Evolutionary conservation across 2,888 invertebrate genomes (phyloP).

Genomic region (Meteorus cinctellus): DNA sequence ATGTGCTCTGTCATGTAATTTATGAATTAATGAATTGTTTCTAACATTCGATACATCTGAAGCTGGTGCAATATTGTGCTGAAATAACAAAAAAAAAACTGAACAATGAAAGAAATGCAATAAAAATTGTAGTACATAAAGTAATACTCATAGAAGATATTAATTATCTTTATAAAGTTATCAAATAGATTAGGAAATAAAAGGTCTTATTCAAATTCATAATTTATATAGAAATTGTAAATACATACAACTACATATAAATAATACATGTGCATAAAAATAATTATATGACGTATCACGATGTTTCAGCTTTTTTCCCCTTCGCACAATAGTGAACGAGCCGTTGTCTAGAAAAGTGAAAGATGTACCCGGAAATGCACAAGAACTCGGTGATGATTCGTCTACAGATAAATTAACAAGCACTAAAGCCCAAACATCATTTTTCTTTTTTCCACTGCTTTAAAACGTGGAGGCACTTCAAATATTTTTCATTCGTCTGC

Average conservation of each 20-base stretch:
- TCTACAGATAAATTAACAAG: slow-evolving; percentile 9
- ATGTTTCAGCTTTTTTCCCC: slow-evolving; percentile 72
- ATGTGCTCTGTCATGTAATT: slow-evolving; percentile 36
- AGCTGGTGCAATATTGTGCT: slow-evolving; percentile 47
- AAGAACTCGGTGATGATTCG: slow-evolving; percentile 4
- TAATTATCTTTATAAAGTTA: slow-evolving; percentile 9
- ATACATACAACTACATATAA: slow-evolving; percentile 44
- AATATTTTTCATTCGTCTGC: too few species aligned
- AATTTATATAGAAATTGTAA: slow-evolving; percentile 43
- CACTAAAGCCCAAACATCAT: slow-evolving; percentile 21
- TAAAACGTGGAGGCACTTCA: too few species aligned
- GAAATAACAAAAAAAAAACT: background rate
- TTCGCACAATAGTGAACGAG: slow-evolving; percentile 60
- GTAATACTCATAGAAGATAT: slow-evolving; percentile 28
- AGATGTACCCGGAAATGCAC: background rate
- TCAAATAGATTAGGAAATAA: slow-evolving; percentile 45
- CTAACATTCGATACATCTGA: slow-evolving; percentile 47
- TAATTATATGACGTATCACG: slow-evolving; percentile 56
- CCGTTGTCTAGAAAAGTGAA: slow-evolving; percentile 36
- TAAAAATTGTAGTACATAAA: slow-evolving; percentile 43
- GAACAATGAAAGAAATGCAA: slow-evolving; percentile 24
- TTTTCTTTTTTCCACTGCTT: slow-evolving; percentile 33
- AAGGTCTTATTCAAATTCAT: slow-evolving; percentile 48
- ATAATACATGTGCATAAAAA: slow-evolving; percentile 49
- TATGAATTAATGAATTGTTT: background rate